Evolutionary conservation across 2,888 invertebrate species (phyloP).

Genomic region (Scaptomyza reducta): DNA sequence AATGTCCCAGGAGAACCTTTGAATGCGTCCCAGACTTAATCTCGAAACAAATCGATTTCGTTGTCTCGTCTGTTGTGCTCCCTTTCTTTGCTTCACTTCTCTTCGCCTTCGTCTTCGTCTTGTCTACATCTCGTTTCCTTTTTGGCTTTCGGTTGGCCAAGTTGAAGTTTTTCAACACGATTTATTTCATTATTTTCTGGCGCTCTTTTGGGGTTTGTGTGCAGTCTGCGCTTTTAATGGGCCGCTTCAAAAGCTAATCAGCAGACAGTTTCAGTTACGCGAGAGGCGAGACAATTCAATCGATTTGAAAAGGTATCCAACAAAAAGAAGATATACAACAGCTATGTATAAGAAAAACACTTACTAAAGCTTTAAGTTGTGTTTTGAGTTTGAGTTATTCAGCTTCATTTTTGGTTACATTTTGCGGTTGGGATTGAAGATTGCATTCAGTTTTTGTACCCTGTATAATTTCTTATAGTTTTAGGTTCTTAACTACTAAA

Average conservation of each 20-base stretch:
- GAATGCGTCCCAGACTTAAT: slow-evolving; percentile 74
- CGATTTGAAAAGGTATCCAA: slow-evolving; percentile 46
- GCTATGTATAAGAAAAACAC: slow-evolving; percentile 1
- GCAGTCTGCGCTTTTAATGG: slow-evolving; percentile 51
- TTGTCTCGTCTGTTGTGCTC: slow-evolving; percentile 46
- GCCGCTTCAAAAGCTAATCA: slow-evolving; percentile 70
- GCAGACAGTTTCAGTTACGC: slow-evolving; percentile 36
- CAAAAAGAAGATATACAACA: slow-evolving; percentile 1
- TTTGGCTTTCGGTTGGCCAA: slow-evolving; percentile 21
- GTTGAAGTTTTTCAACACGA: slow-evolving; percentile 74
- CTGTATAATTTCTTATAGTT: not conserved
- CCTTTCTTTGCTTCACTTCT: slow-evolving; percentile 11
- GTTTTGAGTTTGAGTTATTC: slow-evolving; percentile 1
- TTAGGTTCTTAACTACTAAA: too few relatives aligned
- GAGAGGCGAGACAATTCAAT: slow-evolving; percentile 61
- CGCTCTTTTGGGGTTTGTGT: slow-evolving; percentile 37
- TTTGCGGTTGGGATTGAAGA: slow-evolving; percentile 33
- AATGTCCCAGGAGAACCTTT: slow-evolving; percentile 51
- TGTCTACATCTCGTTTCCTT: slow-evolving; percentile 2
- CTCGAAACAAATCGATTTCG: slow-evolving; percentile 82
- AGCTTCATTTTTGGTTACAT: not conserved
- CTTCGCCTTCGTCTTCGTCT: not conserved
- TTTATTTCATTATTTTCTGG: slow-evolving; percentile 76
- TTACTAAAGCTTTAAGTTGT: slow-evolving; percentile 22
- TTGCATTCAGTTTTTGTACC: slow-evolving; percentile 24